These are phyloP conservation scores for Onthophagus sagittarius DNA, from an alignment of 2,888 invertebrate genomes.

Conservation along the genomic window DNA sequence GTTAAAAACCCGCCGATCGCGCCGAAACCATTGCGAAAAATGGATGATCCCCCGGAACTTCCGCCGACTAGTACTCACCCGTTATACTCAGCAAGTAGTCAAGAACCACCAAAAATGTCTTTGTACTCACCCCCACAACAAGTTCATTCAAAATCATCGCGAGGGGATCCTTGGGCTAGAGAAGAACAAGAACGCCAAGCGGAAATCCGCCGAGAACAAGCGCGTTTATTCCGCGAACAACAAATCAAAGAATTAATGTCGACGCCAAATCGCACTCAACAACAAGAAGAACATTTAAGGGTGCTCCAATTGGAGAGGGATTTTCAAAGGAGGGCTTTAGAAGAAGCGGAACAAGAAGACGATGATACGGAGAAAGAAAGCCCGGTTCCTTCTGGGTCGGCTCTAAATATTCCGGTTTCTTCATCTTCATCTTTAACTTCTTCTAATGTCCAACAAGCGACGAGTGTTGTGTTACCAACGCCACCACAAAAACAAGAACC, in stretches of 20 bases:
- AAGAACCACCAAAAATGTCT: conserved; percentile 71
- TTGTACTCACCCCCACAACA: conserved; percentile 55
- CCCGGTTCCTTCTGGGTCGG: conserved; percentile 36
- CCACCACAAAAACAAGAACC: conserved; percentile 42
- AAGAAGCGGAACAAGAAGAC: conserved; percentile 66
- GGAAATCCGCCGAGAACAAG: conserved; percentile 70
- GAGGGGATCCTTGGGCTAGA: conserved; percentile 83
- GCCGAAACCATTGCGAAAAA: conserved; percentile 51
- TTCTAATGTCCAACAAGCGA: conserved; percentile 17
- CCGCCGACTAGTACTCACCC: conserved; percentile 72
- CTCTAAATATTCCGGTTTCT: conserved; percentile 39
- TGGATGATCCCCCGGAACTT: conserved; percentile 55
- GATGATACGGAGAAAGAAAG: conserved; percentile 61
- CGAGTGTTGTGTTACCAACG: conserved; percentile 37
- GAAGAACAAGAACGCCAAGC: conserved; percentile 83
- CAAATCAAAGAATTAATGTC: conserved; percentile 77
- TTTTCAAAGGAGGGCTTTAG: conserved; percentile 87
- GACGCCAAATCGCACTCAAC: conserved; percentile 64
- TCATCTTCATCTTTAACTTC: conserved; percentile 32
- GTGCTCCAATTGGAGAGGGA: conserved; percentile 90
- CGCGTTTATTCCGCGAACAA: conserved; percentile 76
- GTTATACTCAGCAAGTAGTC: conserved; percentile 67
- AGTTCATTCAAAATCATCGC: conserved; percentile 41
- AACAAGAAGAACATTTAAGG: conserved; percentile 83
- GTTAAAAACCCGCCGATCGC: conserved; percentile 54